These are phyloP conservation scores for Drosophila paranaensis DNA, from an alignment of 2,888 invertebrate species.

Conservation along the genomic window DNA sequence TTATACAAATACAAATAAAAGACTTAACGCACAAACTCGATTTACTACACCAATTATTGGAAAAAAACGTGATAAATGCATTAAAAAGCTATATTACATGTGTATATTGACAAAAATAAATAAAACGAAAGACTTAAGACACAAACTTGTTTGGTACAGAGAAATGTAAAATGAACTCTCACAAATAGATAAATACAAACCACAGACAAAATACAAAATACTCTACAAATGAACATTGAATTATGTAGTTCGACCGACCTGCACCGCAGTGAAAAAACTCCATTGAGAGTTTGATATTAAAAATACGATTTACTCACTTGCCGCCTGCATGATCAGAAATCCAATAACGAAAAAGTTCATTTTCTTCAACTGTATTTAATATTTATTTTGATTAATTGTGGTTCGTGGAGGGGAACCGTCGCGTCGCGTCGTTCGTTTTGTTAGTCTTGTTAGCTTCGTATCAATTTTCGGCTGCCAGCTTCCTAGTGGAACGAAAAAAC, in stretches of 20 bases:
- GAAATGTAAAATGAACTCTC: background rate
- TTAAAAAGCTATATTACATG: background rate
- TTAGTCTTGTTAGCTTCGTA: constrained; percentile 50
- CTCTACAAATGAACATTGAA: constrained; percentile 6
- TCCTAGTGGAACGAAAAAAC: constrained; percentile 45
- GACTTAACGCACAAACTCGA: background rate
- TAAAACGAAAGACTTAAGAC: constrained; percentile 4
- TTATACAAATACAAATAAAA: background rate
- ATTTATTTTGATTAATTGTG: constrained; percentile 24
- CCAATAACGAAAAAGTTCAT: constrained; percentile 83
- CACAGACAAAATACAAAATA: constrained; percentile 3
- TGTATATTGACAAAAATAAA: background rate
- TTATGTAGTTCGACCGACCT: constrained; percentile 9
- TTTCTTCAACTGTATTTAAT: constrained; percentile 27
- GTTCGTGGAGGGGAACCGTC: constrained; percentile 12
- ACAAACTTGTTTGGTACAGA: constrained; percentile 2
- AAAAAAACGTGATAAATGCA: background rate
- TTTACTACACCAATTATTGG: background rate
- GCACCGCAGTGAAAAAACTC: constrained; percentile 37
- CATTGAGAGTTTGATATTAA: background rate
- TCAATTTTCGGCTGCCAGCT: constrained; percentile 45
- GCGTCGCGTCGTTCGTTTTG: constrained; percentile 26
- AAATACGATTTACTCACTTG: constrained; percentile 73
- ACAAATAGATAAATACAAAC: background rate
- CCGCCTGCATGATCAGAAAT: constrained; percentile 83